Conservation (phyloP, 2,888 invertebrate genomes). For the Diarsia rubi region DNA sequence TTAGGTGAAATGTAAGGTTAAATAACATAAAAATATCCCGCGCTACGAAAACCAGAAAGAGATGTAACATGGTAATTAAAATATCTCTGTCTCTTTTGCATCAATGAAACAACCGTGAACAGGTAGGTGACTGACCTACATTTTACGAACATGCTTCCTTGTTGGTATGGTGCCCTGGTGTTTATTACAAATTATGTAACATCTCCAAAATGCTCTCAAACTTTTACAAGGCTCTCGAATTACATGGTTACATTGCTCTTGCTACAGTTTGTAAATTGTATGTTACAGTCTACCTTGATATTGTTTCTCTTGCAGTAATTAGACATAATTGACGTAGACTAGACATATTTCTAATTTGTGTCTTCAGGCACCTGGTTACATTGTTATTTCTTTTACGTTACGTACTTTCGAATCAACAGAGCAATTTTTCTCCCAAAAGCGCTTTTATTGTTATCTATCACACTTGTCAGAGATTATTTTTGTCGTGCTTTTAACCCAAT, state of each 20-base stretch:
- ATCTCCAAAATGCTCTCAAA: constrained; percentile 67
- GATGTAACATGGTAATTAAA: constrained; percentile 56
- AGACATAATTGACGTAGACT: neutral
- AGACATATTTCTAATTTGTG: neutral
- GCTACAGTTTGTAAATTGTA: constrained; percentile 11
- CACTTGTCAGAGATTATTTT: neutral
- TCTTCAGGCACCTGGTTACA: neutral
- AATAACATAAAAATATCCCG: constrained; percentile 40
- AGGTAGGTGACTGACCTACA: constrained; percentile 69
- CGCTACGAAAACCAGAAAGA: constrained; percentile 48
- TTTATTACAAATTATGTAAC: constrained; percentile 88
- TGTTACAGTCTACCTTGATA: neutral
- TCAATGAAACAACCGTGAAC: constrained; percentile 69
- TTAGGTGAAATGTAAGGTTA: constrained; percentile 56
- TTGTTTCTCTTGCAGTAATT: neutral
- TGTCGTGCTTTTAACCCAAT: too few species aligned
- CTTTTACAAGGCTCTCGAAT: constrained; percentile 64
- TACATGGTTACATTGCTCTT: neutral
- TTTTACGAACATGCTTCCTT: constrained; percentile 69
- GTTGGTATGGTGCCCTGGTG: constrained; percentile 79
- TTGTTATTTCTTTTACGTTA: neutral
- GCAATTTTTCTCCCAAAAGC: neutral
- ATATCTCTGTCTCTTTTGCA: constrained; percentile 66
- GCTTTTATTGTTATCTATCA: neutral
- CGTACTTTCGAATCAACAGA: neutral